phyloP scores from a whole-genome alignment of 2,888 invertebrate species.

The Schizotus pectinicornis region DNA sequence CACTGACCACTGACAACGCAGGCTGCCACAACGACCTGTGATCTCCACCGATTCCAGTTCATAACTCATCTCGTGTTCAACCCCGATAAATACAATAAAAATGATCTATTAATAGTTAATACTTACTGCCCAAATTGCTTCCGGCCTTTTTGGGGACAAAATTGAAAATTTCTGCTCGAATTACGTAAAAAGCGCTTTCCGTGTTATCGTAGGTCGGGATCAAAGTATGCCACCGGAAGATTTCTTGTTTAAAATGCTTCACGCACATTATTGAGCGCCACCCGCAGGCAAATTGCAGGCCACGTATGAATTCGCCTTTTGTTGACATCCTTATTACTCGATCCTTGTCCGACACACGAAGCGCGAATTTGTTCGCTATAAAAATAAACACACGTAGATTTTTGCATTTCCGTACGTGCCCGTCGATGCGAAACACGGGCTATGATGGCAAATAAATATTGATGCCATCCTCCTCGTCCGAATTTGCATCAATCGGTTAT shows the following conservation, averaged over 20 bases:
- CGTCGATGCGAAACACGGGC: slow-evolving; percentile 14
- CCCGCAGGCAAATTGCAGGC: slow-evolving; percentile 39
- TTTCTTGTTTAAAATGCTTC: slow-evolving; percentile 36
- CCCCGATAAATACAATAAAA: slow-evolving; percentile 30
- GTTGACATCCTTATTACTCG: slow-evolving; percentile 38
- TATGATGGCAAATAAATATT: slow-evolving; percentile 12
- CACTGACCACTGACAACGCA: slow-evolving; percentile 50
- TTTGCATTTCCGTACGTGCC: slow-evolving; percentile 19
- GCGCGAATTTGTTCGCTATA: slow-evolving; percentile 3
- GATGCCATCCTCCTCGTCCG: background rate
- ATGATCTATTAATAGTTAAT: slow-evolving; percentile 15
- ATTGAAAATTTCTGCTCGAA: too few relatives aligned
- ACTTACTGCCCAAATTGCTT: too few relatives aligned
- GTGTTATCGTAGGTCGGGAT: slow-evolving; percentile 37
- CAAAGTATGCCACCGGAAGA: slow-evolving; percentile 41
- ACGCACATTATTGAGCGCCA: slow-evolving; percentile 39
- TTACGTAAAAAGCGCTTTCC: too few relatives aligned
- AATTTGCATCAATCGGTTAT: too few relatives aligned
- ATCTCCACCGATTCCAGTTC: slow-evolving; percentile 43
- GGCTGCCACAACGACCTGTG: slow-evolving; percentile 45
- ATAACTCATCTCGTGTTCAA: slow-evolving; percentile 39
- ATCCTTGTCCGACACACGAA: slow-evolving; percentile 23
- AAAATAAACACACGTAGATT: slow-evolving; percentile 25
- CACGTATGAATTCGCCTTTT: slow-evolving; percentile 41
- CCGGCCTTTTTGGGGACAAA: too few relatives aligned